phyloP scores from a whole-genome alignment of 2,888 invertebrate species.

The Lordiphosa fenestrarum region DNA sequence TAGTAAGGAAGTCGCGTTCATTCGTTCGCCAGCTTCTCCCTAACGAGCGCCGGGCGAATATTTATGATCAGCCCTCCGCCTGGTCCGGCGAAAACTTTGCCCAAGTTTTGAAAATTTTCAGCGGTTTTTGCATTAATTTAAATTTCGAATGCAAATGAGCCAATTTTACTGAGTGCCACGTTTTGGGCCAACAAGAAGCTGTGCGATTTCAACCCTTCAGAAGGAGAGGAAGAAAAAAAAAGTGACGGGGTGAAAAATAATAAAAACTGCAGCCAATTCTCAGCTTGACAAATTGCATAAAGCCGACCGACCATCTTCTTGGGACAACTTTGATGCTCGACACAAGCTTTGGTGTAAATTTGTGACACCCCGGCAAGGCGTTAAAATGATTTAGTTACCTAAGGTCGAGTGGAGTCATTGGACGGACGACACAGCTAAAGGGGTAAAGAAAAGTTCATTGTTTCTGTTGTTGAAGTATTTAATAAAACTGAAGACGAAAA shows the following conservation, averaged over 20 bases:
- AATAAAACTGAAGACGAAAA: too few species aligned
- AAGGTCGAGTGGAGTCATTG: too few species aligned
- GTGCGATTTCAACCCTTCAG: slow-evolving; percentile 53
- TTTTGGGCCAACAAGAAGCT: slow-evolving; percentile 45
- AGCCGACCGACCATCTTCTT: slow-evolving; percentile 23
- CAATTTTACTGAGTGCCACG: slow-evolving; percentile 75
- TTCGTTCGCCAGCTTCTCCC: slow-evolving; percentile 55
- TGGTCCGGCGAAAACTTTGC: slow-evolving; percentile 54
- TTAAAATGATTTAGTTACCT: slow-evolving; percentile 74
- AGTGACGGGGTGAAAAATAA: not conserved
- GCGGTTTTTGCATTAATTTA: slow-evolving; percentile 74
- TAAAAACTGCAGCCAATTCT: slow-evolving; percentile 49
- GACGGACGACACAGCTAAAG: too few species aligned
- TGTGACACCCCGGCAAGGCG: slow-evolving; percentile 62
- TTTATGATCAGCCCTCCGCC: slow-evolving; percentile 68
- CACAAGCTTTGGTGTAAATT: slow-evolving; percentile 55
- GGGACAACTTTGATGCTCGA: slow-evolving; percentile 24
- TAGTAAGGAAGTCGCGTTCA: slow-evolving; percentile 76
- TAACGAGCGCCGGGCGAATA: slow-evolving; percentile 76
- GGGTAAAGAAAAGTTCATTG: too few species aligned
- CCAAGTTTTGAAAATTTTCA: slow-evolving; percentile 27
- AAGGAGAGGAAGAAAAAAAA: slow-evolving; percentile 5
- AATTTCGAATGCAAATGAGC: slow-evolving; percentile 78
- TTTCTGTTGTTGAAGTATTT: too few species aligned
- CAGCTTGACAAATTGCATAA: slow-evolving; percentile 70